Conservation (phyloP, 2,797 vertebrate genomes). For the Crotalus adamanteus region DNA sequence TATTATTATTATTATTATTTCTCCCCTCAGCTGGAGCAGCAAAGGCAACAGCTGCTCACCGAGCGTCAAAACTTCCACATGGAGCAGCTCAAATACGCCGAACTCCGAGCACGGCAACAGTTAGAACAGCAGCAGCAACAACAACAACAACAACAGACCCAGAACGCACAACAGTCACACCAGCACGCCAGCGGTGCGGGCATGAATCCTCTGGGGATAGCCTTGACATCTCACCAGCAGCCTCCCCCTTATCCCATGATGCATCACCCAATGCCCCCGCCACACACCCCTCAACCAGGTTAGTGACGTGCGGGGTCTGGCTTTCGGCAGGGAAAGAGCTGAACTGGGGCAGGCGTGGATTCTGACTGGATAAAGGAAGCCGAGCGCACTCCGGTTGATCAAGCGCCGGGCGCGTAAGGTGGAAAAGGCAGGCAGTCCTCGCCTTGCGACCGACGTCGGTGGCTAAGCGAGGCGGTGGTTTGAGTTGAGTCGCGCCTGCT, state of each 20-base stretch:
- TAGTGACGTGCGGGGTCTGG: neutral
- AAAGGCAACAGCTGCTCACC: constrained; percentile 94
- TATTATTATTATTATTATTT: neutral
- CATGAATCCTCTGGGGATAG: constrained; percentile 66
- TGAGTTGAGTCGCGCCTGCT: neutral
- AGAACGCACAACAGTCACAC: constrained; percentile 67
- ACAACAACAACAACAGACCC: constrained; percentile 86
- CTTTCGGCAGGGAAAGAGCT: no score
- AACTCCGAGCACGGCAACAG: constrained; percentile 92
- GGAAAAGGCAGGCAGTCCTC: neutral
- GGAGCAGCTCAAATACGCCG: constrained; percentile 98
- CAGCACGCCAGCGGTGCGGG: constrained; percentile 69
- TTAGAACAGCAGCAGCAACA: constrained; percentile 91
- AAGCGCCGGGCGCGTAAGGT: neutral
- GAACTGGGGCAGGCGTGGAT: no score
- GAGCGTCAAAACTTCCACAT: constrained; percentile 98
- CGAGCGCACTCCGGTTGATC: neutral
- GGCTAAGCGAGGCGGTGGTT: neutral
- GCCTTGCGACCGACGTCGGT: neutral
- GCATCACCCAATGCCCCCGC: constrained; percentile 90
- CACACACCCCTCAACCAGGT: constrained; percentile 89
- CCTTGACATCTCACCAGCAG: constrained; percentile 78
- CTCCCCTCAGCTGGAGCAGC: constrained; percentile 84
- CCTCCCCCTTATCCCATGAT: constrained; percentile 85
- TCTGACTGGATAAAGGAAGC: neutral